These are phyloP conservation scores for Anastatus disparis DNA, from an alignment of 1,140 invertebrate genomes.

Conservation along the genomic window DNA sequence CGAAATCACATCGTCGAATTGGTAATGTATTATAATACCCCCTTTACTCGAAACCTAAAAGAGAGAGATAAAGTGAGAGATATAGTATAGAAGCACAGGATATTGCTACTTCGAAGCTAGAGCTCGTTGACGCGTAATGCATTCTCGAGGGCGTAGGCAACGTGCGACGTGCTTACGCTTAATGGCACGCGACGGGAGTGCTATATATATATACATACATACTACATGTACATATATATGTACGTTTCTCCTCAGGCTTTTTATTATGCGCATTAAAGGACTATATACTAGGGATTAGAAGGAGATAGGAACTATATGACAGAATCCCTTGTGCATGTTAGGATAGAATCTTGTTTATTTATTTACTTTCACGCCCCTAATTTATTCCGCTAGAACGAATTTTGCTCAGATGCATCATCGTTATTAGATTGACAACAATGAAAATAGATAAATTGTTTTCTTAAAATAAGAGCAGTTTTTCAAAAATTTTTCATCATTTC, in stretches of 20 bases:
- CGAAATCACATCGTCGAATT: slow-evolving; percentile 56
- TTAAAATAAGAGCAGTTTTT: too few relatives aligned
- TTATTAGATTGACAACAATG: too few relatives aligned
- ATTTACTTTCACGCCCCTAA: slow-evolving; percentile 14
- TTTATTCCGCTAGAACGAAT: too few relatives aligned
- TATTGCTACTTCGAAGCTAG: slow-evolving; percentile 66
- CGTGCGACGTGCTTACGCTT: slow-evolving; percentile 10
- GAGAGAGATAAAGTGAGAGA: too few relatives aligned
- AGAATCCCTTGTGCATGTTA: not conserved
- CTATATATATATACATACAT: too few relatives aligned
- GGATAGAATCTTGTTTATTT: slow-evolving; percentile 29
- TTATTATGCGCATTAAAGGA: slow-evolving; percentile 5
- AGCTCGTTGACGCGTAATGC: slow-evolving; percentile 67
- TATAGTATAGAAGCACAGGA: too few relatives aligned
- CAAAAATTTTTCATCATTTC: too few relatives aligned
- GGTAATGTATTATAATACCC: slow-evolving; percentile 67
- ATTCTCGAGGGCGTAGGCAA: slow-evolving; percentile 46
- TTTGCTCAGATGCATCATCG: too few relatives aligned
- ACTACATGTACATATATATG: too few relatives aligned
- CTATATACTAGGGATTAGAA: not conserved
- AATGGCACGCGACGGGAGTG: slow-evolving; percentile 5
- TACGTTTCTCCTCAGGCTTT: not conserved
- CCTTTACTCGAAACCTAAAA: slow-evolving; percentile 41
- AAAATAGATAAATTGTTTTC: too few relatives aligned
- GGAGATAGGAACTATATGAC: not conserved